Conservation (phyloP, 2,888 invertebrate species). For the Nemurella pictetii region DNA sequence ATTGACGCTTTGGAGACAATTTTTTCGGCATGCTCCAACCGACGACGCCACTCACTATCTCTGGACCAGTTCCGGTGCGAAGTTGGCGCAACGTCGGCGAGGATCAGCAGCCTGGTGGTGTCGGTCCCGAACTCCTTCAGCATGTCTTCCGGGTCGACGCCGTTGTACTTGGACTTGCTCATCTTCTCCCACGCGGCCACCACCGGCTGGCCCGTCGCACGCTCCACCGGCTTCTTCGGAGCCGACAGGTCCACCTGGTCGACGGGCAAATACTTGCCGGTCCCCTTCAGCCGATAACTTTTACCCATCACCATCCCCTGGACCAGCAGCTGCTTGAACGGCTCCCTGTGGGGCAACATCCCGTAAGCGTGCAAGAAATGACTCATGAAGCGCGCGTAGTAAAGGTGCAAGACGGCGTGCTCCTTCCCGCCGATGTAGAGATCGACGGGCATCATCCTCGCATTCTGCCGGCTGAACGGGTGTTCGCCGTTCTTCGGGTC, state of each 20-base stretch:
- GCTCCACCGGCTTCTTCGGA: slow-evolving; percentile 59
- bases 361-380: slow-evolving; percentile 87
- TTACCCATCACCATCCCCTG: slow-evolving; percentile 96
- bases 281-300: slow-evolving; percentile 71
- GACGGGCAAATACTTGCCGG: slow-evolving; percentile 76
- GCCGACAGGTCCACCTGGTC: slow-evolving; percentile 60
- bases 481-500: slow-evolving; percentile 72
- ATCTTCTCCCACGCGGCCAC: slow-evolving; percentile 92
- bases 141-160: slow-evolving; percentile 87
- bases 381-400: slow-evolving; percentile 92
- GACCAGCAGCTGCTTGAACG: slow-evolving; percentile 87
- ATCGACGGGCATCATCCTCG: slow-evolving; percentile 80
- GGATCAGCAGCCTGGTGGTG: slow-evolving; percentile 83
- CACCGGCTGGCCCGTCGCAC: slow-evolving; percentile 68
- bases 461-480: slow-evolving; percentile 69
- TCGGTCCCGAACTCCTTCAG: slow-evolving; percentile 83
- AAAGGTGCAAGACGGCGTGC: slow-evolving; percentile 93
- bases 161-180: slow-evolving; percentile 98
- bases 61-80: slow-evolving; percentile 88
- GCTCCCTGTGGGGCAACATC: slow-evolving; percentile 74
- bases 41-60: slow-evolving; percentile 64
- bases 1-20: too few relatives aligned
- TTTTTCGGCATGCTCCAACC: too few relatives aligned
- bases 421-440: slow-evolving; percentile 97
- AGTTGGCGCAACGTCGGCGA: slow-evolving; percentile 88